phyloP scores from a whole-genome alignment of 2,797 vertebrate species.

The Acrossocheilus fasciatus region DNA sequence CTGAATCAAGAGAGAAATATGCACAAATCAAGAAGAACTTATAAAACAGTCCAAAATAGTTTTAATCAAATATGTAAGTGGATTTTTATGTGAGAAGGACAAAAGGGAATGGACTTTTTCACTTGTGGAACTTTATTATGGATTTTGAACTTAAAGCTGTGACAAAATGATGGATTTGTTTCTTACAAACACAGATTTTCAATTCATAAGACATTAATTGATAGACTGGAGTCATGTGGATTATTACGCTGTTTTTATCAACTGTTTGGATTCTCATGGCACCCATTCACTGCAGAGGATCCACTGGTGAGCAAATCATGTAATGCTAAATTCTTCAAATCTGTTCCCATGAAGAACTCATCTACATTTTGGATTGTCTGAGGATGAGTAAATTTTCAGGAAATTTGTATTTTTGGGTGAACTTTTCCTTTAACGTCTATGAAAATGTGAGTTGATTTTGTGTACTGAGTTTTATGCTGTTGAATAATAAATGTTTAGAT shows the following conservation, averaged over 20 bases:
- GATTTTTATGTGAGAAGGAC: too few species aligned
- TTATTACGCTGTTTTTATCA: background rate
- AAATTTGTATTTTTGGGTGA: background rate
- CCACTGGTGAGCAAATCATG: background rate
- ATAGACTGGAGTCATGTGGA: background rate
- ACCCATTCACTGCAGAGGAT: background rate
- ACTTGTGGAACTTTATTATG: background rate
- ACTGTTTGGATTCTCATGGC: background rate
- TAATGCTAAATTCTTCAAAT: background rate
- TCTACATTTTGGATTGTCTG: background rate
- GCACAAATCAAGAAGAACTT: background rate
- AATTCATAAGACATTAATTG: background rate
- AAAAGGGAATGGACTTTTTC: background rate
- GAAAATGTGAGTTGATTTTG: background rate
- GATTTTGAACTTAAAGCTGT: background rate
- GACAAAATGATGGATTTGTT: background rate
- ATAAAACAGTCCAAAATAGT: background rate
- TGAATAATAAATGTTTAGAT: background rate
- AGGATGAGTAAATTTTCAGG: background rate
- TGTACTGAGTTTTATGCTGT: background rate
- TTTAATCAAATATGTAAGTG: background rate
- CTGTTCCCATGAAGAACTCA: background rate
- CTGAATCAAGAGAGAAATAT: background rate
- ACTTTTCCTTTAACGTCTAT: background rate
- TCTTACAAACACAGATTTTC: background rate